phyloP scores from a whole-genome alignment of 2,888 invertebrate genomes.

The Gibbula magus region DNA sequence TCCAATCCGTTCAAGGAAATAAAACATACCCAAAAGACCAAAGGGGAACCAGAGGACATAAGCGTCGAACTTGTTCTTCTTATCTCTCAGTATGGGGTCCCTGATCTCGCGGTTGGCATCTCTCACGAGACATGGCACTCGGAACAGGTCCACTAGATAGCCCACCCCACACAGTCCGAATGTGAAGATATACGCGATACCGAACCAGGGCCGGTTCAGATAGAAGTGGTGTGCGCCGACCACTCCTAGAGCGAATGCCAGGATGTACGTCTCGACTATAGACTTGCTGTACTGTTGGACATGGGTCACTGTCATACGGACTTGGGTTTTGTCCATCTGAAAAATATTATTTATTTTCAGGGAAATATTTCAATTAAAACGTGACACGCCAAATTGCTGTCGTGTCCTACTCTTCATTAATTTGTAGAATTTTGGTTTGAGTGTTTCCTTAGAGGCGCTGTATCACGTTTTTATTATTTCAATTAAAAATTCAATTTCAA shows the following conservation, averaged over 20 bases:
- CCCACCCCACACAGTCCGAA: constrained; percentile 54
- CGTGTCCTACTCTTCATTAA: no score
- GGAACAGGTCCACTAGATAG: constrained; percentile 52
- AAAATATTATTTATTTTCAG: no score
- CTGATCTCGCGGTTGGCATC: constrained; percentile 39
- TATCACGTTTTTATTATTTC: no score
- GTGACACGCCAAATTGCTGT: no score
- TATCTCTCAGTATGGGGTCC: constrained; percentile 15
- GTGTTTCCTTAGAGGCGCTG: no score
- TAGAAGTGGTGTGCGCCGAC: constrained; percentile 59
- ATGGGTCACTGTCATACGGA: constrained; percentile 27
- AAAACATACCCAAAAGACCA: constrained; percentile 8
- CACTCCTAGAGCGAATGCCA: constrained; percentile 39
- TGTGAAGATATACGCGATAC: constrained; percentile 55
- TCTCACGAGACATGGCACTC: constrained; percentile 52
- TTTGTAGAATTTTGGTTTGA: no score
- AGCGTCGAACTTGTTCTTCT: constrained; percentile 39
- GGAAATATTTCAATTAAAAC: no score
- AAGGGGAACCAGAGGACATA: constrained; percentile 44
- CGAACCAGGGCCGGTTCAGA: constrained; percentile 46
- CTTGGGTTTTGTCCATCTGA: constrained; percentile 21
- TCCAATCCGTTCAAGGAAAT: no score
- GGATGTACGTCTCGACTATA: constrained; percentile 45
- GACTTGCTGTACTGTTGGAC: constrained; percentile 29
- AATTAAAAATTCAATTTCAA: no score